A percentile compares a stretch with the other conserved stretches of the same genome.
phyloP scores from a whole-genome alignment of 2,888 invertebrate genomes.

The Andrena bucephala region DNA sequence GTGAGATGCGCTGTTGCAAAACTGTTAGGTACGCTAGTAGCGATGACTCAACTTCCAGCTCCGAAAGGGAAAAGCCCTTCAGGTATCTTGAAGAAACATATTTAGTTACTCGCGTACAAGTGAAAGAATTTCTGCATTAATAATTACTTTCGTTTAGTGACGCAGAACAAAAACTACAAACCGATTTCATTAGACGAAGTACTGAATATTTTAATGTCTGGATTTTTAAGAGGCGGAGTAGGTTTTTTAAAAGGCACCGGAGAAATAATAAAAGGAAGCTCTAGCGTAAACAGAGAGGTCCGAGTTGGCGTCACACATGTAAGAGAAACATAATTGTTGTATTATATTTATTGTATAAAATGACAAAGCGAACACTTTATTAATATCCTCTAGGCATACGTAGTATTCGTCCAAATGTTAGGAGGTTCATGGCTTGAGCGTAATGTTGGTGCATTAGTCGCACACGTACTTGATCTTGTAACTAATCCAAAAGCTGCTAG shows the following conservation, averaged over 20 bases:
- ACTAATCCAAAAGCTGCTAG: constrained; percentile 98
- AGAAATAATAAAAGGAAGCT: constrained; percentile 98
- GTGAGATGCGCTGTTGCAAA: constrained; percentile 96
- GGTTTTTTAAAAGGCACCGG: constrained; percentile 97
- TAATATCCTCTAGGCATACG: constrained; percentile 91
- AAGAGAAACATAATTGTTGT: constrained; percentile 81
- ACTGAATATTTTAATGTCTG: constrained; percentile 95
- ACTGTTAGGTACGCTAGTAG: constrained; percentile 94
- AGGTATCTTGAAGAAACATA: constrained; percentile 75
- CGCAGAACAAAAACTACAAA: constrained; percentile 88
- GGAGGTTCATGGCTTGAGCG: constrained; percentile 98
- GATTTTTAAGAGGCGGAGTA: constrained; percentile 97
- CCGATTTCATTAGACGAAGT: constrained; percentile 95
- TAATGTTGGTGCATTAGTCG: constrained; percentile 94
- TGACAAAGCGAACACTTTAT: constrained; percentile 29
- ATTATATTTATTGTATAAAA: constrained; percentile 10
- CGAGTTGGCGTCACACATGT: constrained; percentile 99
- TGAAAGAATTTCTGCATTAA: neutral
- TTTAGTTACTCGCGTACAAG: neutral
- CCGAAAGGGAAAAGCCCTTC: constrained; percentile 86
- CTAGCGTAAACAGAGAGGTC: constrained; percentile 97
- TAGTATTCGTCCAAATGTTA: constrained; percentile 96
- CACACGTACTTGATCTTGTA: constrained; percentile 96
- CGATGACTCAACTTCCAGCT: constrained; percentile 91
- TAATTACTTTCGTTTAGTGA: constrained; percentile 83